Evolutionary conservation across 2,797 vertebrate genomes (phyloP).

Genomic region (Gymnopithys bicolor): DNA sequence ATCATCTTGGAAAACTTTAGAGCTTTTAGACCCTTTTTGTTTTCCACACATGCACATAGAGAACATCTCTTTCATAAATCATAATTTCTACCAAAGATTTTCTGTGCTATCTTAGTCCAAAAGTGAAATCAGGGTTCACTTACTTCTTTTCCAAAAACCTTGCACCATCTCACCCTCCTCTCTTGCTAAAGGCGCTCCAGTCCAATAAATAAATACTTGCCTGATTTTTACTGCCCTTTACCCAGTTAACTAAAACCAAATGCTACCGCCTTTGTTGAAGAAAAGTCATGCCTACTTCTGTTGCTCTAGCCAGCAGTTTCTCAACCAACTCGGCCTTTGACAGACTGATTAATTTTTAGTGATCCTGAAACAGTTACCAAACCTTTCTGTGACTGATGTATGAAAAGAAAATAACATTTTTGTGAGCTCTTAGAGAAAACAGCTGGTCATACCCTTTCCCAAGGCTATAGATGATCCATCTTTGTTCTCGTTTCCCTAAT

Average conservation of each 20-base stretch:
- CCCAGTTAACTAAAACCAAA: slow-evolving; percentile 48
- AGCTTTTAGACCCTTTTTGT: background rate
- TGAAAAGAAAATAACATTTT: background rate
- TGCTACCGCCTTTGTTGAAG: slow-evolving; percentile 19
- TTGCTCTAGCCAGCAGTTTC: slow-evolving; percentile 21
- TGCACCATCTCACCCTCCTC: background rate
- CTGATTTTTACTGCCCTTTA: background rate
- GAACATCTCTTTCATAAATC: slow-evolving; percentile 15
- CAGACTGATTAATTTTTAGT: background rate
- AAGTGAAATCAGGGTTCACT: background rate
- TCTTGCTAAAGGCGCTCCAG: background rate
- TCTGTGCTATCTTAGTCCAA: background rate
- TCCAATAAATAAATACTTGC: slow-evolving; percentile 37
- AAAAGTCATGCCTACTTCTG: slow-evolving; percentile 16
- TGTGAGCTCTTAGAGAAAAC: background rate
- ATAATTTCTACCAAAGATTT: background rate
- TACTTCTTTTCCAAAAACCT: background rate
- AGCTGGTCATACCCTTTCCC: background rate
- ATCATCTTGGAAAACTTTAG: background rate
- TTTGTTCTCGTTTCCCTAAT: background rate
- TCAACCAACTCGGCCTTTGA: background rate
- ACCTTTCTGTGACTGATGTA: background rate
- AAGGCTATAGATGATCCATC: background rate
- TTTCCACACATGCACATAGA: background rate
- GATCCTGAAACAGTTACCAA: slow-evolving; percentile 3